Conservation (phyloP, 2,888 invertebrate genomes). For the Mayetiola destructor region DNA sequence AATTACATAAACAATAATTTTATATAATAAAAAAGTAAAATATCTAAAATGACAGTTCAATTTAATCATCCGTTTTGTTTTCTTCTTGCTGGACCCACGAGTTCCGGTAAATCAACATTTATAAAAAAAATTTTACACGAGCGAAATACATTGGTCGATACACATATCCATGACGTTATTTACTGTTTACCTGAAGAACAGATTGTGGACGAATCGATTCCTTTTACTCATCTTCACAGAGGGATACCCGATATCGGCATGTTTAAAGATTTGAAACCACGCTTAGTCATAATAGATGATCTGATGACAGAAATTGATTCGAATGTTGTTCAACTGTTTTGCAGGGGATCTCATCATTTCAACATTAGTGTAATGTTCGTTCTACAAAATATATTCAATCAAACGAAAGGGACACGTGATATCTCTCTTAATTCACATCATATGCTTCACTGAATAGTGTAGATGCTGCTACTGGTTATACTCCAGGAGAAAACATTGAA, state of each 20-base stretch:
- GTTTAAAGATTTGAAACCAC: background rate
- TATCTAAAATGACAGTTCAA: background rate
- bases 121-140: background rate
- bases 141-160: background rate
- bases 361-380: background rate
- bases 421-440: conserved; percentile 7
- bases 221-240: background rate
- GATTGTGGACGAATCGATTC: background rate
- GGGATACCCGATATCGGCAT: background rate
- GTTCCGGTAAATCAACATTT: background rate
- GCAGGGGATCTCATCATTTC: background rate
- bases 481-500: too few relatives aligned
- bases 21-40: too few relatives aligned
- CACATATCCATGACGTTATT: background rate
- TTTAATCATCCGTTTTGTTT: background rate
- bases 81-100: background rate
- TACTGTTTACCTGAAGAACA: background rate
- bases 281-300: background rate
- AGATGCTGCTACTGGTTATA: too few relatives aligned
- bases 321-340: background rate
- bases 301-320: background rate
- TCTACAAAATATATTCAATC: conserved; percentile 1
- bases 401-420: background rate
- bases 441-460: too few relatives aligned
- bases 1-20: too few relatives aligned